Percentiles rank a stretch among this genome's conserved stretches.
Conservation (phyloP, 2,888 invertebrate species). For the Adineta ricciae region DNA sequence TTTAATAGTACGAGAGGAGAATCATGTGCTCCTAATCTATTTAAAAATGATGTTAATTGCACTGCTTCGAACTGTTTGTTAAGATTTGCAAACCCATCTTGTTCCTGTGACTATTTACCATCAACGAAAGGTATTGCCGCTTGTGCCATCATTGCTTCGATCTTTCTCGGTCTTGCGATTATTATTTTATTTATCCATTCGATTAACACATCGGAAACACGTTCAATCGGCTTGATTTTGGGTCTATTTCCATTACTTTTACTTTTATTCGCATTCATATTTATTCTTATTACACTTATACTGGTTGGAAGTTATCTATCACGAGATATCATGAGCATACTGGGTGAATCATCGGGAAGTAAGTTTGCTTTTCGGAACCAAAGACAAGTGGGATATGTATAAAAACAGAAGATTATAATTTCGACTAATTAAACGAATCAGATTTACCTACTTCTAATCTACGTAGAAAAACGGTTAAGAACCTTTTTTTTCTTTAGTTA, state of each 20-base stretch:
- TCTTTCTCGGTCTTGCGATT: background rate
- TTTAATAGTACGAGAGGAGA: background rate
- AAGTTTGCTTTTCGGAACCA: background rate
- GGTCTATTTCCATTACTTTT: conserved; percentile 2
- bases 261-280: conserved; percentile 10
- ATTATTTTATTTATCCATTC: conserved; percentile 16
- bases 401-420: too few species aligned
- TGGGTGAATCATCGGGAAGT: background rate
- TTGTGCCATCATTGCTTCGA: background rate
- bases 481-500: too few species aligned
- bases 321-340: background rate
- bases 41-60: background rate
- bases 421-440: too few species aligned
- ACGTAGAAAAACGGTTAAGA: too few species aligned
- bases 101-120: background rate
- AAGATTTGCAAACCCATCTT: background rate
- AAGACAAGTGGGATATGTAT: too few species aligned
- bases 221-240: background rate
- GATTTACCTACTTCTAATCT: too few species aligned
- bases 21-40: background rate
- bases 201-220: background rate
- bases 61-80: rapidly evolving
- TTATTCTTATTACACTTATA: conserved; percentile 12
- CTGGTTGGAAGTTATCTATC: background rate
- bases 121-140: conserved; percentile 16